Evolutionary conservation across 92 coral and sea anemone genomes (phyloP).

Genomic region (Montipora capitata): DNA sequence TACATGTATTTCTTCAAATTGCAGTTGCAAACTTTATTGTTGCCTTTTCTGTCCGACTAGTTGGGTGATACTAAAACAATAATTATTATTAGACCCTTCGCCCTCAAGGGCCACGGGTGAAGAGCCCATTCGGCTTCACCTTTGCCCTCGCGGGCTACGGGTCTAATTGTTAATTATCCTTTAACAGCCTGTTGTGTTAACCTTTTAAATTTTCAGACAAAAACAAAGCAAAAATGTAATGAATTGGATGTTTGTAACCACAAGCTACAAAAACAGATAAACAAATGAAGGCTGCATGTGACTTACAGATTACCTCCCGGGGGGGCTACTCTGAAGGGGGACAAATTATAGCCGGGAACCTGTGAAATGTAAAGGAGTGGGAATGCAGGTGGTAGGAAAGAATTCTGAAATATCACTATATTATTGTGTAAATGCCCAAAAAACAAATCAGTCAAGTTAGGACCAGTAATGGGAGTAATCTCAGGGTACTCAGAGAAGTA

Average conservation of each 20-base stretch:
- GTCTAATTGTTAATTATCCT: not conserved
- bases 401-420: conserved; percentile 1
- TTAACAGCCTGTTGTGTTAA: conserved; percentile 17
- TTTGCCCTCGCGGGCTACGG: too few relatives aligned
- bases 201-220: conserved; percentile 5
- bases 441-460: not conserved
- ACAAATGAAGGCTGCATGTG: conserved; percentile 16
- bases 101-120: too few relatives aligned
- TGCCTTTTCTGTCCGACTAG: too few relatives aligned
- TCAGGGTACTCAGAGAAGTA: conserved; percentile 15
- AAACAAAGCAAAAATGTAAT: conserved; percentile 16
- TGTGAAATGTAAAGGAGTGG: conserved; percentile 10
- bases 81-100: too few relatives aligned
- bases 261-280: conserved; percentile 8
- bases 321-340: too few relatives aligned
- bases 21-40: too few relatives aligned
- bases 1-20: too few relatives aligned
- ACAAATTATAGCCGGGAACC: not conserved
- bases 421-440: not conserved
- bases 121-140: too few relatives aligned
- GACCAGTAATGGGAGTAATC: conserved; percentile 2
- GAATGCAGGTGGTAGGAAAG: not conserved
- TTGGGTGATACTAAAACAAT: too few relatives aligned
- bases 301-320: not conserved
- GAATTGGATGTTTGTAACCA: conserved; percentile 8